phyloP scores from a whole-genome alignment of 1,140 invertebrate species.

The Papilio polytes region DNA sequence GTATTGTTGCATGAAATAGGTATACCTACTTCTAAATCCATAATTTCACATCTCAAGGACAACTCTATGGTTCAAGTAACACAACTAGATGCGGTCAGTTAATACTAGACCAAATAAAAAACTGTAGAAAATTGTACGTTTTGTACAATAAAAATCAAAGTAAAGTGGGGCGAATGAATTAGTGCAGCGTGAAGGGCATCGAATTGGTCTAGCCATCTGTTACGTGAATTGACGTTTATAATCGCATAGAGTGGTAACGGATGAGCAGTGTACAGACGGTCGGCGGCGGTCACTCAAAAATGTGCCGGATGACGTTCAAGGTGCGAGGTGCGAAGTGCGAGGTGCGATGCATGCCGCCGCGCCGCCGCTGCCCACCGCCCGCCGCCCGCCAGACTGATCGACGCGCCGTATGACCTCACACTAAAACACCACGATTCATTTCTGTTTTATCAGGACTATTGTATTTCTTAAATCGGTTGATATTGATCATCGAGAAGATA shows the following conservation, averaged over 20 bases:
- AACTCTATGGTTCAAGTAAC: neutral
- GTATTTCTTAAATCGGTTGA: conserved; percentile 17
- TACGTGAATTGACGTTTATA: neutral
- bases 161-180: conserved; percentile 26
- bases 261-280: conserved; percentile 13
- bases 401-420: conserved; percentile 71
- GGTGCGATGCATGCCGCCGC: conserved; percentile 44
- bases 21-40: too few relatives aligned
- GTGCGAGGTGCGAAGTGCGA: conserved; percentile 47
- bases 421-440: conserved; percentile 38
- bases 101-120: neutral
- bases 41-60: neutral
- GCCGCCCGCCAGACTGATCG: conserved; percentile 64
- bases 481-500: too few relatives aligned
- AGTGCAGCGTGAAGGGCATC: conserved; percentile 28
- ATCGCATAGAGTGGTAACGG: conserved; percentile 13
- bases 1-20: too few relatives aligned
- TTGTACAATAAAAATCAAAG: neutral
- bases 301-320: conserved; percentile 47
- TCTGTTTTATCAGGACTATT: conserved; percentile 41
- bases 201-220: conserved; percentile 16
- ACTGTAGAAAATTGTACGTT: neutral
- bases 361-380: conserved; percentile 31
- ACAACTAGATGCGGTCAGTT: neutral
- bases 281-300: conserved; percentile 40